phyloP scores from a whole-genome alignment of 2,113 vertebrate genomes.

The Lepisosteus oculatus region DNA sequence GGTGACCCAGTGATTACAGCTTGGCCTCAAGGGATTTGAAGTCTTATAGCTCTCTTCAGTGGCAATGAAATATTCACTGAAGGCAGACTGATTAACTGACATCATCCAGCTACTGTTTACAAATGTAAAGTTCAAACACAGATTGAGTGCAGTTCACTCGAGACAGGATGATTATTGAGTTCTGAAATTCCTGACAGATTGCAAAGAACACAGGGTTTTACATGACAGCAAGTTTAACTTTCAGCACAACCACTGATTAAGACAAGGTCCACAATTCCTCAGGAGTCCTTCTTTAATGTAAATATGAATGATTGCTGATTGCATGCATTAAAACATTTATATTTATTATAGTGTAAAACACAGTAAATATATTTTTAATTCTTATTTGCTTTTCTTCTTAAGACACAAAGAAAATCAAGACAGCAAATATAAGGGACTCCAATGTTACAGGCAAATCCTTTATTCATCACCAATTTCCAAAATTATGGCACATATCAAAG shows the following conservation, averaged over 20 bases:
- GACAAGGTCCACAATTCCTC: slow-evolving; percentile 18
- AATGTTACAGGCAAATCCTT: no score
- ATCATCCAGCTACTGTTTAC: slow-evolving; percentile 30
- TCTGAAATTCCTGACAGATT: slow-evolving; percentile 36
- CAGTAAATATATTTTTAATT: no score
- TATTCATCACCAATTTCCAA: no score
- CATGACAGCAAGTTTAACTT: slow-evolving; percentile 37
- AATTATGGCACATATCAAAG: no score
- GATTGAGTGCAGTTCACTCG: slow-evolving; percentile 29
- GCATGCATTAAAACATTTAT: no score
- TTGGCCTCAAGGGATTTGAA: slow-evolving; percentile 31
- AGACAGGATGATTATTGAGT: slow-evolving; percentile 28
- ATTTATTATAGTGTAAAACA: no score
- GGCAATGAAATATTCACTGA: slow-evolving; percentile 29
- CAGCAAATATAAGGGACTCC: no score
- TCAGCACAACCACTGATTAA: slow-evolving; percentile 16
- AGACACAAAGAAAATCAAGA: no score
- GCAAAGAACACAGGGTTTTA: slow-evolving; percentile 30
- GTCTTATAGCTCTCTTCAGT: slow-evolving; percentile 25
- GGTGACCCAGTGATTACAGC: slow-evolving; percentile 37
- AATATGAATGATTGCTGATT: no score
- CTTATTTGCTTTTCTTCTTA: no score
- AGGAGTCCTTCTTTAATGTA: neutral
- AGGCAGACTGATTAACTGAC: slow-evolving; percentile 33
- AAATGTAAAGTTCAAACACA: slow-evolving; percentile 22